Percentiles rank a stretch among this genome's conserved stretches.
phyloP scores from a whole-genome alignment of 2,888 invertebrate species.

The Thysanoteuthis rhombus region DNA sequence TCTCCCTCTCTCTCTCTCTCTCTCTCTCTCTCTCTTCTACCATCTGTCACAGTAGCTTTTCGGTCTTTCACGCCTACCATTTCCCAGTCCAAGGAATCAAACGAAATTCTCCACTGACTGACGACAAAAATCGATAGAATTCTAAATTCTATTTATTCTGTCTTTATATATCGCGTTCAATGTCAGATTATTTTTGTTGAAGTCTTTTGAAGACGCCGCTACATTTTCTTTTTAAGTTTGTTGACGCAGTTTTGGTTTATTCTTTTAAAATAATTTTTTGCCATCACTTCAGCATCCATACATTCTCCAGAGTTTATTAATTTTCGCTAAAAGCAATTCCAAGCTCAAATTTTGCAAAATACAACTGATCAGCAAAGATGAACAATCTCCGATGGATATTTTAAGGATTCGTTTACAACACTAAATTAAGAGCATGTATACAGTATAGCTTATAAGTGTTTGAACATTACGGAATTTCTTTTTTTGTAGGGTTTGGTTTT shows the following conservation, averaged over 20 bases:
- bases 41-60: too few relatives aligned
- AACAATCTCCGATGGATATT: not conserved
- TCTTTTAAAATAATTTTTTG: too few relatives aligned
- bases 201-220: not conserved
- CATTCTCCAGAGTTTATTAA: not conserved
- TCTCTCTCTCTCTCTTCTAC: too few relatives aligned
- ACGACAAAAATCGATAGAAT: not conserved
- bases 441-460: too few relatives aligned
- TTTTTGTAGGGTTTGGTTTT: too few relatives aligned
- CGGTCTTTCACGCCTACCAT: too few relatives aligned
- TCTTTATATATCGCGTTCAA: not conserved
- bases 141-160: not conserved
- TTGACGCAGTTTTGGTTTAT: not conserved
- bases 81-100: too few relatives aligned
- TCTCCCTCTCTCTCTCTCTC: too few relatives aligned
- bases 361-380: not conserved
- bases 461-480: too few relatives aligned
- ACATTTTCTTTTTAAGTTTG: not conserved
- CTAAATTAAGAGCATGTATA: too few relatives aligned
- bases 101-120: not conserved
- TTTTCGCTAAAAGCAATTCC: not conserved
- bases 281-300: not conserved
- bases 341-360: not conserved
- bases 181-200: conserved; percentile 12
- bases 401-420: too few relatives aligned